These are phyloP conservation scores for Paragorgia papillata DNA, from an alignment of 92 coral and sea anemone species.

Conservation along the genomic window DNA sequence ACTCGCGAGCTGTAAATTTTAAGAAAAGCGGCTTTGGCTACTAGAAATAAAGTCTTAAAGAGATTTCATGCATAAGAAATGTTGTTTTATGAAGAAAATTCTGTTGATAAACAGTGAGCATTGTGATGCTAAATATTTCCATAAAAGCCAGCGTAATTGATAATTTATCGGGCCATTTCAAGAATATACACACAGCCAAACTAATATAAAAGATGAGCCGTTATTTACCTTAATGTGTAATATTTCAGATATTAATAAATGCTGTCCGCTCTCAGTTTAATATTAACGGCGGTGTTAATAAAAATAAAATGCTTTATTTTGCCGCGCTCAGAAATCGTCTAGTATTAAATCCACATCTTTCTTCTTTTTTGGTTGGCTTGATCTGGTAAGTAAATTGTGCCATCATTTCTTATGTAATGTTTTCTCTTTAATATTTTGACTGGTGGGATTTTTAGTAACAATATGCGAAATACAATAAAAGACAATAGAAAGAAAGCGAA, in stretches of 20 bases:
- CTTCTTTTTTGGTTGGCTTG: background rate
- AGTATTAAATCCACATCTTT: background rate
- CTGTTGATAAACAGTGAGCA: constrained; percentile 70
- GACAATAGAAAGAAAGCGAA: constrained; percentile 17
- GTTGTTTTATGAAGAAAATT: constrained; percentile 13
- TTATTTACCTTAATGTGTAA: constrained; percentile 35
- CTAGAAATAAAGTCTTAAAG: background rate
- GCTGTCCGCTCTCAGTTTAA: constrained; percentile 26
- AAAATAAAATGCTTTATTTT: background rate
- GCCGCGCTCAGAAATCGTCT: background rate
- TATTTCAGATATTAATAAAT: constrained; percentile 40
- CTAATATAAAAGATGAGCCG: constrained; percentile 34
- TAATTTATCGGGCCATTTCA: constrained; percentile 83
- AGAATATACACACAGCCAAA: constrained; percentile 22
- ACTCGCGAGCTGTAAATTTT: constrained; percentile 4
- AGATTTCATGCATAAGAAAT: constrained; percentile 1
- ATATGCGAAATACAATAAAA: constrained; percentile 25
- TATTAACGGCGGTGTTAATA: constrained; percentile 19
- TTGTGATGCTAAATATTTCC: constrained; percentile 93
- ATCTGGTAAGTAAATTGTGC: background rate
- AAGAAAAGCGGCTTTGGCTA: background rate
- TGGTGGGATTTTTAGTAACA: constrained; percentile 45
- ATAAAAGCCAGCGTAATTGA: constrained; percentile 94
- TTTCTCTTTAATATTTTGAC: constrained; percentile 11
- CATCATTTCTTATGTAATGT: background rate